Evolutionary conservation across 2,113 vertebrate genomes (phyloP), one percentile per base, ranked within the genome.

Genomic region (Leptocoma aspasia): DNA sequence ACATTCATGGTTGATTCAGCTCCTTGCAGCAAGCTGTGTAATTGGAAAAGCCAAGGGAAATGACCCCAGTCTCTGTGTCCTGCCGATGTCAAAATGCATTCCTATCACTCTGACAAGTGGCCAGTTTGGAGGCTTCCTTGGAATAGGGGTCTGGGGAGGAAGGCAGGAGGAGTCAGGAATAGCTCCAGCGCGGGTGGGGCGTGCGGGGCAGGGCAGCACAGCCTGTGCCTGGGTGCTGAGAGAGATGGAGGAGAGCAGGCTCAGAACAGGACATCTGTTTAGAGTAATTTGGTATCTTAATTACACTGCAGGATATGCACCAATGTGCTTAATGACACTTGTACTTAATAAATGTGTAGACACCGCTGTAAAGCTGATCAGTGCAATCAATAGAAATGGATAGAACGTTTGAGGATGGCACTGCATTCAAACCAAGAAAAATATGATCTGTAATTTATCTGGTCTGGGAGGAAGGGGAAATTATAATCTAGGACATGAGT

Each of bases 1-100:
- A 98, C 97, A 97, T 98, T 98, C 95, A 96, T 97, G 97, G 97
- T 97, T 97, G 97, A 98, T 97, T 97, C 97, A 93, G 97, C 92
- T 97, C 93, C 97, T 98, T 71, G 84, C 91, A 98, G 96, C 91
- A 97, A 98, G 96, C 90, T 97, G 83, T 95, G 88, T 97, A 97
- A 97, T 97, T 98, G 97, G 94, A 98, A 98, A 98, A 97, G 96
- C 90, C 72, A 77, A 97, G 93, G 92, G 94, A 97, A 97, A 87
- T 97, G 97, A 98, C 96, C 97, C 92, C 39, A 53, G 89, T 93
- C 82, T 97, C 82, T 86, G 26, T 98, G 97, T 96, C 96, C 97
- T 98, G 89, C 90, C 95, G 96, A 75, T 98, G 96, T 98, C 96
- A 97, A 97, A 97, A 97, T 69, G 41, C 69, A 97, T 98, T 98